Evolutionary conservation across 2,113 vertebrate species (phyloP).

Genomic region (Erythrolamprus reginae): DNA sequence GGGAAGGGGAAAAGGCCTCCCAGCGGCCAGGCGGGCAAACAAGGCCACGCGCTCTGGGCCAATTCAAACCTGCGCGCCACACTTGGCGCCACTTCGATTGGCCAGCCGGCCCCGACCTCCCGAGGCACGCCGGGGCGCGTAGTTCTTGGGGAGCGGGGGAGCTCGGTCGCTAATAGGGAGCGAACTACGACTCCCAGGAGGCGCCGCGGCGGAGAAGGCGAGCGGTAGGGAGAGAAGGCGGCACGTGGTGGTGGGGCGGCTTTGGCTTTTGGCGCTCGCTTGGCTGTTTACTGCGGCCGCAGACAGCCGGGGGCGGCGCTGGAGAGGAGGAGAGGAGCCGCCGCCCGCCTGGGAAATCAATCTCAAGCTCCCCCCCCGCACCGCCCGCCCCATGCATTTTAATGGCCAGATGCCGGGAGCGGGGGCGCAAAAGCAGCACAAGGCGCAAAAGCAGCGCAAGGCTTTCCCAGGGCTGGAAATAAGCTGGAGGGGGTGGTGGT

Average conservation of each 20-base stretch:
- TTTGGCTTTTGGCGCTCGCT: conserved; percentile 14
- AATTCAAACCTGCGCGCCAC: conserved; percentile 54
- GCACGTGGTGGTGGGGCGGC: conserved; percentile 52
- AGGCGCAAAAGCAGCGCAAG: background rate
- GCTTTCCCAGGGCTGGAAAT: background rate
- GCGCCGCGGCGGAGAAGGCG: background rate
- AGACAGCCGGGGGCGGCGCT: background rate
- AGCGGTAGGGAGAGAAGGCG: background rate
- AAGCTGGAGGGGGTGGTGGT: background rate
- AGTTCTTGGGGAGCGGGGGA: background rate
- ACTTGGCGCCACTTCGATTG: conserved; percentile 34
- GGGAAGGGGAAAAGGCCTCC: no score
- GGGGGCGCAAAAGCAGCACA: background rate
- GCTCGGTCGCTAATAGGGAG: accelerated
- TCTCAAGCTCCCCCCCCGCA: background rate
- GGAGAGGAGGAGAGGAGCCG: background rate
- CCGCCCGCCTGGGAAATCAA: conserved; percentile 1
- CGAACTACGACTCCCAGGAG: conserved; percentile 33
- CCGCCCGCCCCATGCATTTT: background rate
- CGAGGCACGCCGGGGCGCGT: conserved; percentile 31
- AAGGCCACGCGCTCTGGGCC: conserved; percentile 26
- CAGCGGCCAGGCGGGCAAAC: background rate
- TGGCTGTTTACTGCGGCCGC: background rate
- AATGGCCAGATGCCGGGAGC: background rate
- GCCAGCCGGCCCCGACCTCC: conserved; percentile 20